Base-by-base conservation (phyloP, 2,113 vertebrate species). In the Tylochromis polylepis region DNA sequence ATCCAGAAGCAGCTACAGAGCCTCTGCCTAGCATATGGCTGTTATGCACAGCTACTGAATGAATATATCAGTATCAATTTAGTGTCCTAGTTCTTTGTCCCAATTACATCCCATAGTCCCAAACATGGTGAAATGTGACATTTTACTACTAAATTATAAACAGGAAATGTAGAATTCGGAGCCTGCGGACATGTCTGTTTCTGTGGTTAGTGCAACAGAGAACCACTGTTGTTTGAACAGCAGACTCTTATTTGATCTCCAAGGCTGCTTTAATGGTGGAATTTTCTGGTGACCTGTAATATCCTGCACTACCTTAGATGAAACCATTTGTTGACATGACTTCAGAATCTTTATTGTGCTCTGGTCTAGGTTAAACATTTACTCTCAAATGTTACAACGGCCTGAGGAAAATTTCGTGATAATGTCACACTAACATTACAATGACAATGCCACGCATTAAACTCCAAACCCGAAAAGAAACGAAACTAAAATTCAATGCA, bases 51-150 rank as follows among this genome's bases (percentile, higher is more conserved):
- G 58, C 65, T 77, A 77, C 43, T 77, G 43, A 55, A 72, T 82
- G 36, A 92, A 85, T 75, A 65, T 5, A 88, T 82, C 58, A 34
- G 27, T 14, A 59, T 85, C 65, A 57, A 22, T 75, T 70, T 56
- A 34, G 15, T 78, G 86, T 43, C 82, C 84, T 34, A 84, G 51
- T 89, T 88, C 56, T 84, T 60, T 87, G 81, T 31, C 84, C 78
- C 79, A 60, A 60, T 80, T 85, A 60, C 67, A 41, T 65, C 36
- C 51, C 56, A 46, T 3, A 27, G 34, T 9, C 51, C 38, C 60
- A 65, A n/a, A 80, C 16, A 49, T 36, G n/a, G 20, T 59, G 46
- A 7, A 27, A 85, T 5, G 20, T 8, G 4, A 29, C 34, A 34
- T 85, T 81, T 70, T 24, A 70, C 8, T 36, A 29, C 46, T 56